Conservation (phyloP, 2,888 invertebrate genomes). For the Thymelicus sylvestris region DNA sequence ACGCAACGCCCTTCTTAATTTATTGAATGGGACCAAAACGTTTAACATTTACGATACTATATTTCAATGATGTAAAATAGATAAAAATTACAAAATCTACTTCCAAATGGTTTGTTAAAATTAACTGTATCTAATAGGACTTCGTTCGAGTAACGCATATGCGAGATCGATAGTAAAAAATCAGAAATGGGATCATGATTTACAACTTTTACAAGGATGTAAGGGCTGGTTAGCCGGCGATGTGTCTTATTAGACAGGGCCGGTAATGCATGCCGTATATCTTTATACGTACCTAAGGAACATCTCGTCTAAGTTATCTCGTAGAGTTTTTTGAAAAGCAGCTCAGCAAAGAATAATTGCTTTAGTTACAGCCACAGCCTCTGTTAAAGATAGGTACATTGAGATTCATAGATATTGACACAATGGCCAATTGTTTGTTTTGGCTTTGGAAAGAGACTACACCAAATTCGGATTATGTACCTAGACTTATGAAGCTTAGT, state of each 20-base stretch:
- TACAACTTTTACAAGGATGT: constrained; percentile 45
- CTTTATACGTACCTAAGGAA: constrained; percentile 37
- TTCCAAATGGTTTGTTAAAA: not conserved
- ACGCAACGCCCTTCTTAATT: not conserved
- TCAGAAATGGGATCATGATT: constrained; percentile 13
- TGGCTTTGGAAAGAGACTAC: too few relatives aligned
- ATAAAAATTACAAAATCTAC: too few relatives aligned
- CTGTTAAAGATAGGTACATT: too few relatives aligned
- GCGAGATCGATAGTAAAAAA: not conserved
- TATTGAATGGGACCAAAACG: constrained; percentile 10
- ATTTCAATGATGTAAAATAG: too few relatives aligned
- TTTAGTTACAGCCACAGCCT: too few relatives aligned
- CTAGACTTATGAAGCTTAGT: too few relatives aligned
- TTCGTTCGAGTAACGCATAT: not conserved
- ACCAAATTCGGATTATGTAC: too few relatives aligned
- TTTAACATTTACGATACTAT: too few relatives aligned
- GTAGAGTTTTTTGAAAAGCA: too few relatives aligned
- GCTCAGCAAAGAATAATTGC: too few relatives aligned
- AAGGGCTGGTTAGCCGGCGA: constrained; percentile 48
- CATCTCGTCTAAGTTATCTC: not conserved
- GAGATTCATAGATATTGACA: too few relatives aligned
- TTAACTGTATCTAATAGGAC: constrained; percentile 12
- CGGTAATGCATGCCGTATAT: constrained; percentile 65
- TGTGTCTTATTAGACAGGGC: constrained; percentile 55
- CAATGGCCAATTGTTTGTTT: too few relatives aligned